Evolutionary conservation across 2,797 vertebrate genomes (phyloP).

Genomic region (Tauraco hartlaubi): DNA sequence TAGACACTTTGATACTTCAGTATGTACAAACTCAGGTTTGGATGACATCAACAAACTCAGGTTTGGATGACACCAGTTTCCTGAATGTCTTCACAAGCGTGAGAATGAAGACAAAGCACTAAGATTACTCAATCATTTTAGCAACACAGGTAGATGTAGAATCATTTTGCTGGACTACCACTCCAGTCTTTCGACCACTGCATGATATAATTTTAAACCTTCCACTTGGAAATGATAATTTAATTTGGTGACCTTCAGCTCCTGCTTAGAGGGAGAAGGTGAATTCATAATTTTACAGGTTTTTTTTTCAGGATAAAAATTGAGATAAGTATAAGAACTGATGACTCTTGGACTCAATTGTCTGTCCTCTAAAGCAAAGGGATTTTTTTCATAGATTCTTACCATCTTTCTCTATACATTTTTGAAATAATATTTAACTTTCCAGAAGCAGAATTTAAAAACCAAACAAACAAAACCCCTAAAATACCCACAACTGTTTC

Average conservation of each 20-base stretch:
- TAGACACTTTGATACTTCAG: neutral
- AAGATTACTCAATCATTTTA: neutral
- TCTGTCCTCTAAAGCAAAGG: neutral
- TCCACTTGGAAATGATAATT: neutral
- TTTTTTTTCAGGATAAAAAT: neutral
- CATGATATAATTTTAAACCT: neutral
- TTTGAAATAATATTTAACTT: neutral
- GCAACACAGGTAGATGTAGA: neutral
- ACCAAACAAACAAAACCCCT: neutral
- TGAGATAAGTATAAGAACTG: neutral
- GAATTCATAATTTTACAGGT: neutral
- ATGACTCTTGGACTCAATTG: neutral
- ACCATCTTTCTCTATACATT: neutral
- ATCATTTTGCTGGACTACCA: neutral
- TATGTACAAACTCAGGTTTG: neutral
- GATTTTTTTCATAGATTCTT: neutral
- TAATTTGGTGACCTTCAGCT: neutral
- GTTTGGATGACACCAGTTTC: neutral
- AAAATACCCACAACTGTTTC: neutral
- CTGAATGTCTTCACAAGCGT: neutral
- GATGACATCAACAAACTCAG: neutral
- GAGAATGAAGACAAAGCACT: neutral
- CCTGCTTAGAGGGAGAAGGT: neutral
- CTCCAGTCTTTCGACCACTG: neutral
- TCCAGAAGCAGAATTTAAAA: neutral